These are phyloP conservation scores for Leptopterna dolabrata DNA, from an alignment of 2,888 invertebrate species.

Conservation along the genomic window DNA sequence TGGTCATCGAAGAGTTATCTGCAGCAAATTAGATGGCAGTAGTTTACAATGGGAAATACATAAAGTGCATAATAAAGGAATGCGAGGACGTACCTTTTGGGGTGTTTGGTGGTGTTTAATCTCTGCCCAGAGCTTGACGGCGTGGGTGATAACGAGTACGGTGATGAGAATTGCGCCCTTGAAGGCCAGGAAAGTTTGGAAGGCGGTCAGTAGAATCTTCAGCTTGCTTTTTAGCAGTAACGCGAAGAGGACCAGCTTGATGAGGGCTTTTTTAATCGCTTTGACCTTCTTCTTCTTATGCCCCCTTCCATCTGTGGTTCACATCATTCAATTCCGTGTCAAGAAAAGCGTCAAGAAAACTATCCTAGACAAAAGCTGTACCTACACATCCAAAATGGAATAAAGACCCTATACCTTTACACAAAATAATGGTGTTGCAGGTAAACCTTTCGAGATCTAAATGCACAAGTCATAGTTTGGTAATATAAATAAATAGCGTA, in stretches of 20 bases:
- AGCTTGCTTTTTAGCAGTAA: constrained; percentile 64
- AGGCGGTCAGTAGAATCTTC: constrained; percentile 64
- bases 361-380: background rate
- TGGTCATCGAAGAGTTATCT: no score
- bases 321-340: background rate
- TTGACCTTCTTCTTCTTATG: constrained; percentile 65
- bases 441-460: no score
- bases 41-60: no score
- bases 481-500: no score
- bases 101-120: constrained; percentile 62
- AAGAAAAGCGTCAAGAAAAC: background rate
- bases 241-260: constrained; percentile 64
- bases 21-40: no score
- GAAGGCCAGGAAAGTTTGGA: constrained; percentile 64
- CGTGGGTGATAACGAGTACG: constrained; percentile 63
- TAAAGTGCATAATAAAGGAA: no score
- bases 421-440: no score
- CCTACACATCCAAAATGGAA: no score
- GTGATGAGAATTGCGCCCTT: constrained; percentile 63
- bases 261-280: constrained; percentile 64
- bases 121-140: constrained; percentile 64
- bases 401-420: no score
- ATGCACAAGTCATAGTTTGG: no score
- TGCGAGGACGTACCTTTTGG: constrained; percentile 60
- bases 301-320: constrained; percentile 51